Base-by-base conservation (phyloP, 2,113 vertebrate species). In the Anser cygnoides region DNA sequence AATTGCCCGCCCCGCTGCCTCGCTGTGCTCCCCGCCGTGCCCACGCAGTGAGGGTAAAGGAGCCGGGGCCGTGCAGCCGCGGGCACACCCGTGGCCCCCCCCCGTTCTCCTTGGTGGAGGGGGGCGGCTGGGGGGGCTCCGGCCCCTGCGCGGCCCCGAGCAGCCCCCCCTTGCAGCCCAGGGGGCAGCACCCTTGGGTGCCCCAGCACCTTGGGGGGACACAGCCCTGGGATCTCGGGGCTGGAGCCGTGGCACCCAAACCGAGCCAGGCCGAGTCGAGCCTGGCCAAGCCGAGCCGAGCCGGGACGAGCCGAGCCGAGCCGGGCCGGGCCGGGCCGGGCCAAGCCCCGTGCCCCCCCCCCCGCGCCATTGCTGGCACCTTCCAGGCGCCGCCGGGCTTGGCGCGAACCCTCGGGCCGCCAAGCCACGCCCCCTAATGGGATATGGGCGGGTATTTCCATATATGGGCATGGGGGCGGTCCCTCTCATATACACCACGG, bases 321-420 rank as follows among this genome's bases (percentile, higher is more conserved):
- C 23, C 26, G 41, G 6, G 15, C 43, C 21, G 3, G 18, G 13
- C 10, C 46, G 22, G 13, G 44, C 44, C 41, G 46, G 2, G 23
- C 50, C 19, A 1, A 0, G 11, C 21, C 28, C 49, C 4, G 41
- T 6, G 10, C n/a, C n/a, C n/a, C 4, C 35, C 16, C 33, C 11
- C 25, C n/a, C 26, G 3, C 1, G 1, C 8, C 3, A 4, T 2
- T 1, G n/a, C 82, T 4, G 28, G 85, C 63, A 89, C 65, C 1
- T 80, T 96, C 93, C 85, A 52, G 85, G 15, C 49, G 10, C 70
- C 35, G 10, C 73, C 18, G 4, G 67, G 62, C 8, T 43, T 14
- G 41, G 4, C 81, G 1, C 25, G 21, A 3, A 5, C 3, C 33
- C 0, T 2, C 75, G 49, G 0, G 22, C 1, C 5, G 6, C 78